These are phyloP conservation scores for Gadopsis bispinosus DNA, from an alignment of 2,797 vertebrate genomes.

Conservation along the genomic window DNA sequence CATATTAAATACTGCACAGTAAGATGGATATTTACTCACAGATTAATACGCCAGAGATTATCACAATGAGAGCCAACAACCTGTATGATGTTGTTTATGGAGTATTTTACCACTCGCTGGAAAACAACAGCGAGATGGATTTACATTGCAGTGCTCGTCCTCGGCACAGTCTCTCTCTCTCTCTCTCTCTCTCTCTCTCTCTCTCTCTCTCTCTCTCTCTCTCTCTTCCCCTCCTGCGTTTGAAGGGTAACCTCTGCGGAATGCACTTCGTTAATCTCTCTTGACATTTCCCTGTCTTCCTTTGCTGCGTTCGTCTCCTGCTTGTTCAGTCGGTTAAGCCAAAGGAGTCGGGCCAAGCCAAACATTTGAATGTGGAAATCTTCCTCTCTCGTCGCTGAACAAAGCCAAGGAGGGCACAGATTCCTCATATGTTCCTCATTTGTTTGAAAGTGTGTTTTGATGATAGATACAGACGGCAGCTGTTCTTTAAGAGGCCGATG, in stretches of 20 bases:
- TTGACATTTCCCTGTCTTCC: slow-evolving; percentile 80
- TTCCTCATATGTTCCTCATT: slow-evolving; percentile 18
- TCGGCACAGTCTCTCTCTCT: slow-evolving; percentile 14
- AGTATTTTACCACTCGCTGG: background rate
- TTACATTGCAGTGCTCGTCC: slow-evolving; percentile 36
- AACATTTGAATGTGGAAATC: slow-evolving; percentile 64
- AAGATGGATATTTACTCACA: background rate
- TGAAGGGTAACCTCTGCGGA: slow-evolving; percentile 77
- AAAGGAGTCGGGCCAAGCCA: slow-evolving; percentile 61
- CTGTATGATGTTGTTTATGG: background rate
- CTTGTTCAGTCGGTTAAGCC: slow-evolving; percentile 65
- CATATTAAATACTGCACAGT: background rate
- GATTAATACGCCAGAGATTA: background rate
- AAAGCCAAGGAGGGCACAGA: slow-evolving; percentile 29
- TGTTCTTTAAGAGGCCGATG: slow-evolving; percentile 25
- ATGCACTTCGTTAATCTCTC: slow-evolving; percentile 79
- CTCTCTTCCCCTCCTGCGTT: slow-evolving; percentile 45
- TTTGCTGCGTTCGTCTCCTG: slow-evolving; percentile 58
- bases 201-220: slow-evolving; percentile 7
- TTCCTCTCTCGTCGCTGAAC: slow-evolving; percentile 33
- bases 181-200: slow-evolving; percentile 38
- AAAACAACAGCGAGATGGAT: slow-evolving; percentile 53
- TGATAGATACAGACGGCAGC: slow-evolving; percentile 9
- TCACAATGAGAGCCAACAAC: background rate
- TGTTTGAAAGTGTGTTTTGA: slow-evolving; percentile 29